Evolutionary conservation across 2,888 invertebrate species (phyloP).

Genomic region (Vannuccia rotundouncinata): DNA sequence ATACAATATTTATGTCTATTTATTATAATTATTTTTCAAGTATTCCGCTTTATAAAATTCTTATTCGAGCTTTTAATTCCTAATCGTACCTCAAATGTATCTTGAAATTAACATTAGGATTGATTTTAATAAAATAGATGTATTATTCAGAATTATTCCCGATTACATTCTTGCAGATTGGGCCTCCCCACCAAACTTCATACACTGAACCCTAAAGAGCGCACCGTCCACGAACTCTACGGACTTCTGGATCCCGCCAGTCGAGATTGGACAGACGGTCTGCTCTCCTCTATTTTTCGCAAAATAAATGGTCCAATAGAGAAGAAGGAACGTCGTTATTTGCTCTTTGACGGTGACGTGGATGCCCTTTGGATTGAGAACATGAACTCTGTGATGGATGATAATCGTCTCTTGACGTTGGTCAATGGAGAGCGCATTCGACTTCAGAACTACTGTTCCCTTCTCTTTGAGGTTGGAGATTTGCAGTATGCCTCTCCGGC

Average conservation of each 20-base stretch:
- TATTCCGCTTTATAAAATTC: too few relatives aligned
- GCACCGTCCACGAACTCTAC: slow-evolving; percentile 39
- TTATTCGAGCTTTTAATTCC: too few relatives aligned
- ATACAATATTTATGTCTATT: too few relatives aligned
- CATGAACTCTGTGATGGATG: slow-evolving; percentile 42
- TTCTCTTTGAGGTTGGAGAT: slow-evolving; percentile 41
- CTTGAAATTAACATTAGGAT: not conserved
- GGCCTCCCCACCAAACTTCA: slow-evolving; percentile 36
- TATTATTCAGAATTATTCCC: too few relatives aligned
- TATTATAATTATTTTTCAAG: too few relatives aligned
- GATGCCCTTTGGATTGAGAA: slow-evolving; percentile 41
- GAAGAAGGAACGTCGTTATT: slow-evolving; percentile 36
- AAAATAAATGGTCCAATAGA: slow-evolving; percentile 37
- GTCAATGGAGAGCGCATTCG: slow-evolving; percentile 41
- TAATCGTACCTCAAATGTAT: not conserved
- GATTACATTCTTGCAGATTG: slow-evolving; percentile 34
- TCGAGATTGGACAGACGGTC: slow-evolving; percentile 41
- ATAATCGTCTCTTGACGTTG: slow-evolving; percentile 40
- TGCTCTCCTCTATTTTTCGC: slow-evolving; percentile 39
- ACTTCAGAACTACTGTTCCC: slow-evolving; percentile 36
- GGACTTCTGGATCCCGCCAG: slow-evolving; percentile 39
- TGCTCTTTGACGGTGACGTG: slow-evolving; percentile 41
- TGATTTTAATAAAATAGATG: not conserved
- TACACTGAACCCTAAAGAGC: slow-evolving; percentile 40
- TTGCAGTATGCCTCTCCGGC: slow-evolving; percentile 41